These are phyloP conservation scores for Ataeniobius toweri DNA, from an alignment of 2,797 vertebrate species.

Conservation along the genomic window DNA sequence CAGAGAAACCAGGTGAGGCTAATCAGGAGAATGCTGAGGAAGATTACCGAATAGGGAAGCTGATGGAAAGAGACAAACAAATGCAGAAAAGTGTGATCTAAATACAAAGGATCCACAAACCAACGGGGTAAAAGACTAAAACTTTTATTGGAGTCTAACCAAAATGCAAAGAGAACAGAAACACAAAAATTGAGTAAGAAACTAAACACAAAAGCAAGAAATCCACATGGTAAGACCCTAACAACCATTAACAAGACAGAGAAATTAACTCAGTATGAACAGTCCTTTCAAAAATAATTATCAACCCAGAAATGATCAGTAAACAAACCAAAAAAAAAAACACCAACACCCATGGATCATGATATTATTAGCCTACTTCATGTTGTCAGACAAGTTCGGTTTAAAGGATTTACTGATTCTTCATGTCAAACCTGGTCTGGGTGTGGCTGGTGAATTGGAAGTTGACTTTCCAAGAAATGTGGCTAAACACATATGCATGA, in stretches of 20 bases:
- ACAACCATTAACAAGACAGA: too few relatives aligned
- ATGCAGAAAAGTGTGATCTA: neutral
- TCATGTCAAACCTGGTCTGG: neutral
- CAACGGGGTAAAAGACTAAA: too few relatives aligned
- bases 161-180: too few relatives aligned
- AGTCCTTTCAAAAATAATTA: too few relatives aligned
- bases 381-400: neutral
- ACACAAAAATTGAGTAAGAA: too few relatives aligned
- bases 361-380: neutral
- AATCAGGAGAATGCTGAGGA: neutral
- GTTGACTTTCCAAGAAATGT: neutral
- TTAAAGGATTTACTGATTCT: neutral
- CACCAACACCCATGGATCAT: neutral
- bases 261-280: too few relatives aligned
- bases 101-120: neutral
- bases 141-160: too few relatives aligned
- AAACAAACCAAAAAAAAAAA: neutral
- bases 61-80: neutral
- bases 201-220: too few relatives aligned
- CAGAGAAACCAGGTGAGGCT: too few relatives aligned
- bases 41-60: neutral
- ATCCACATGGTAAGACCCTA: too few relatives aligned
- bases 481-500: neutral
- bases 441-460: neutral
- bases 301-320: too few relatives aligned